These are phyloP conservation scores for Lepidocolaptes lacrymiger DNA, from an alignment of 2,797 vertebrate species.

Conservation along the genomic window DNA sequence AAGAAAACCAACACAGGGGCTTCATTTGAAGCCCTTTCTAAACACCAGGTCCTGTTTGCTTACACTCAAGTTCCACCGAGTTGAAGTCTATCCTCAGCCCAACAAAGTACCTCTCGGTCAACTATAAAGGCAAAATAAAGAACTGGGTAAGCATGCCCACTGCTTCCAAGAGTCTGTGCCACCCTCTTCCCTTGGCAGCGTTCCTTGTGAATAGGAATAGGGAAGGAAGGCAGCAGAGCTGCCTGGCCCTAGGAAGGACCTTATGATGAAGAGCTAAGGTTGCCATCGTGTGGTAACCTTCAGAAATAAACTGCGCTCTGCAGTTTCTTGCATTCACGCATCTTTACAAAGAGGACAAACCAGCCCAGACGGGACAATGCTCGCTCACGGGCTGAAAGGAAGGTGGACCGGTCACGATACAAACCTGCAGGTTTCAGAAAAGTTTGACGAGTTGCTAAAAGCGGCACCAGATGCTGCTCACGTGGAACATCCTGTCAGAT, in stretches of 20 bases:
- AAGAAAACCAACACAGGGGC: neutral
- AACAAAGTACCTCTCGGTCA: neutral
- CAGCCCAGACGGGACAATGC: neutral
- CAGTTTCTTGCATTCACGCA: rapidly evolving
- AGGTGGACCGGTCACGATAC: rapidly evolving
- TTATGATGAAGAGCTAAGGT: rapidly evolving
- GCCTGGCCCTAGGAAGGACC: neutral
- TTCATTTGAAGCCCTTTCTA: neutral
- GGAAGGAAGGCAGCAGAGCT: neutral
- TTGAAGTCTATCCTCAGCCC: neutral
- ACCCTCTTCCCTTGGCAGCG: neutral
- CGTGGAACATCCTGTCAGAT: rapidly evolving
- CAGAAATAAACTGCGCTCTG: neutral
- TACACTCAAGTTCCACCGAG: neutral
- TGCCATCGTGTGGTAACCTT: slow-evolving; percentile 26
- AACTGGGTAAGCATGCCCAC: rapidly evolving
- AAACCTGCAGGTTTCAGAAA: neutral
- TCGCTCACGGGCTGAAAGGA: rapidly evolving
- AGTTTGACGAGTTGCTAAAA: rapidly evolving
- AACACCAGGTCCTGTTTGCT: neutral
- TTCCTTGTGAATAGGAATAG: no score
- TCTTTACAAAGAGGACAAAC: neutral
- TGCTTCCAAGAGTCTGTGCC: neutral
- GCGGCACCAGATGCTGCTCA: neutral
- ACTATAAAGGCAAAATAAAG: neutral